phyloP scores from a whole-genome alignment of 2,888 invertebrate species.

The Acanthosepion pharaonis region DNA sequence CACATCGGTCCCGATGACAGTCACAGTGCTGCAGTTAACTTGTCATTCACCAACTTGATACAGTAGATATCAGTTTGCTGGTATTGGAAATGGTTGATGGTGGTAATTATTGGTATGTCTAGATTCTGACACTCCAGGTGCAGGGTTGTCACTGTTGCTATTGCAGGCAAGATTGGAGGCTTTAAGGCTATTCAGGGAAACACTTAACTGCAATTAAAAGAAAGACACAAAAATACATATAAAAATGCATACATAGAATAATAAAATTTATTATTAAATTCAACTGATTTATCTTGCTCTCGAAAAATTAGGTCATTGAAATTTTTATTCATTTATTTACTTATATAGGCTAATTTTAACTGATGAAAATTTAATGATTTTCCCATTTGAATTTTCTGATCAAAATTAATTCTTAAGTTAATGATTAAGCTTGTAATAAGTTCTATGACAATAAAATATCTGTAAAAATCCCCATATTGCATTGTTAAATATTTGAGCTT shows the following conservation, averaged over 20 bases:
- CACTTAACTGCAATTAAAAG: constrained; percentile 36
- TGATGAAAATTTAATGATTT: no score
- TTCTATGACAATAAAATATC: no score
- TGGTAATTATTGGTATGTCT: not conserved
- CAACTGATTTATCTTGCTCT: no score
- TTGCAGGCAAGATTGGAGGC: constrained; percentile 46
- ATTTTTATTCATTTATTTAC: no score
- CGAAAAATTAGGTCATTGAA: no score
- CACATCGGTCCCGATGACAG: not conserved
- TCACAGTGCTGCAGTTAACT: not conserved
- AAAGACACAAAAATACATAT: not conserved
- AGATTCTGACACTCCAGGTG: constrained; percentile 1
- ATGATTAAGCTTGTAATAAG: no score
- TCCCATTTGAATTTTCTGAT: no score
- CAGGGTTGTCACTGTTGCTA: not conserved
- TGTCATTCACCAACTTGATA: not conserved
- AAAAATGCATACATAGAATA: not conserved
- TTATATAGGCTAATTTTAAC: no score
- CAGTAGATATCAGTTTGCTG: not conserved
- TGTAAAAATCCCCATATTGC: no score
- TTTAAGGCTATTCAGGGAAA: constrained; percentile 43
- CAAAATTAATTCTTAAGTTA: no score
- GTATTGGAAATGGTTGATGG: not conserved
- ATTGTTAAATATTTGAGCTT: no score
- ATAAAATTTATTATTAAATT: no score